Evolutionary conservation across 2,888 invertebrate species (phyloP).

Genomic region (Eulithis testata): DNA sequence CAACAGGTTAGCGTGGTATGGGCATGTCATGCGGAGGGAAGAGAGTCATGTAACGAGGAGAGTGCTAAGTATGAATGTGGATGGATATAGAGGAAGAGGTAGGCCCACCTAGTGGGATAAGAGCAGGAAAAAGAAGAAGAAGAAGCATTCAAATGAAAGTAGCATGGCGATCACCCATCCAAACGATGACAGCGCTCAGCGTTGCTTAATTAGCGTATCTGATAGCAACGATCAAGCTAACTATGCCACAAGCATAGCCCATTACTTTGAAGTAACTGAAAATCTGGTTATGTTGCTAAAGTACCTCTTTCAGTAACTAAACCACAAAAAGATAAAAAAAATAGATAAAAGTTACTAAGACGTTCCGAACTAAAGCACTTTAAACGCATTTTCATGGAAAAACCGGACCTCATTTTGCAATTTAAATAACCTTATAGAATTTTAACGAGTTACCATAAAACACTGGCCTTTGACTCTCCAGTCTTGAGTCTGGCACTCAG

Average conservation of each 20-base stretch:
- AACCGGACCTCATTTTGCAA: slow-evolving; percentile 51
- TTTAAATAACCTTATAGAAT: slow-evolving; percentile 60
- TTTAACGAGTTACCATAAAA: slow-evolving; percentile 62
- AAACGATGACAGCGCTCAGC: no score
- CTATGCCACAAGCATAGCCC: not conserved
- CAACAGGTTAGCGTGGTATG: no score
- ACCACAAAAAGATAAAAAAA: slow-evolving; percentile 40
- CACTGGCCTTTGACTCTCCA: slow-evolving; percentile 54
- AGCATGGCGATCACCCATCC: no score
- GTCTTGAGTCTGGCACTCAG: slow-evolving; percentile 54
- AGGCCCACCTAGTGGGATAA: no score
- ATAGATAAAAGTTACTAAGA: slow-evolving; percentile 40
- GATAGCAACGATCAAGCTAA: no score
- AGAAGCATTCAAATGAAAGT: no score
- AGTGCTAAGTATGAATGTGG: no score
- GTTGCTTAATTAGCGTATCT: no score
- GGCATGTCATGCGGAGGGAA: no score
- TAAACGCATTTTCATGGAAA: slow-evolving; percentile 50
- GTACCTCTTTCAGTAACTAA: slow-evolving; percentile 30
- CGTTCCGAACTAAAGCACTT: slow-evolving; percentile 45
- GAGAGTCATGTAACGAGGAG: no score
- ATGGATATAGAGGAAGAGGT: no score
- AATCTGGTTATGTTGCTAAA: slow-evolving; percentile 33
- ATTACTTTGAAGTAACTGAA: slow-evolving; percentile 29
- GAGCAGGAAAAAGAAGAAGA: no score